These are phyloP conservation scores for Arctopsyche grandis DNA, from an alignment of 1,140 invertebrate species.

Conservation along the genomic window DNA sequence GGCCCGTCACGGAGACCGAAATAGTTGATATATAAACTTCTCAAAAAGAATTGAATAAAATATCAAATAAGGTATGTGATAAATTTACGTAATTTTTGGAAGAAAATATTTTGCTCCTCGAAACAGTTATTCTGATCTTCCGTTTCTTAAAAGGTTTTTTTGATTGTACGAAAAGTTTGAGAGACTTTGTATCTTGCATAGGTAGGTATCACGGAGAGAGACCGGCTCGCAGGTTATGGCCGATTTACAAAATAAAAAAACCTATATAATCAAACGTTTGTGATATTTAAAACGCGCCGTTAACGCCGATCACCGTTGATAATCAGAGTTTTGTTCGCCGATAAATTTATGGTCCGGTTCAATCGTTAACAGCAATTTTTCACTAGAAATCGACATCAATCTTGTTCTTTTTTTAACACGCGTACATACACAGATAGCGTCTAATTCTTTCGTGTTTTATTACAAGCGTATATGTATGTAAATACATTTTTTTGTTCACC, in stretches of 20 bases:
- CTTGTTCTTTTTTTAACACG: neutral
- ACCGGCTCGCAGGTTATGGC: no score
- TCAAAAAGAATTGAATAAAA: no score
- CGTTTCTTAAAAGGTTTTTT: no score
- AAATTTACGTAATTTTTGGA: no score
- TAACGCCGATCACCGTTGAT: conserved; percentile 22
- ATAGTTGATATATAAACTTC: no score
- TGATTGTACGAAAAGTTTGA: no score
- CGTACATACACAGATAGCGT: neutral
- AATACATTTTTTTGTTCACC: conserved; percentile 25
- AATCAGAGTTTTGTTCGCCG: conserved; percentile 30
- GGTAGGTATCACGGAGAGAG: no score
- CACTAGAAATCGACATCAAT: conserved; percentile 27
- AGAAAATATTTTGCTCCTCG: no score
- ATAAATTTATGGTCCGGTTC: conserved; percentile 26
- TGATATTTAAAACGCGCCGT: conserved; percentile 29
- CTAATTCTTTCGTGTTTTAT: conserved; percentile 27
- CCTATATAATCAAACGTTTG: conserved; percentile 13
- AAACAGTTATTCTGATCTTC: no score
- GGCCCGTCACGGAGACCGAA: no score
- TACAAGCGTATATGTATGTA: conserved; percentile 13
- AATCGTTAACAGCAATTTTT: conserved; percentile 32
- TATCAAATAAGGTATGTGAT: no score
- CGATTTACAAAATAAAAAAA: conserved; percentile 4
- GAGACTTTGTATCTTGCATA: no score